phyloP scores from a whole-genome alignment of 2,113 vertebrate species.

The Copsychus sechellarum region DNA sequence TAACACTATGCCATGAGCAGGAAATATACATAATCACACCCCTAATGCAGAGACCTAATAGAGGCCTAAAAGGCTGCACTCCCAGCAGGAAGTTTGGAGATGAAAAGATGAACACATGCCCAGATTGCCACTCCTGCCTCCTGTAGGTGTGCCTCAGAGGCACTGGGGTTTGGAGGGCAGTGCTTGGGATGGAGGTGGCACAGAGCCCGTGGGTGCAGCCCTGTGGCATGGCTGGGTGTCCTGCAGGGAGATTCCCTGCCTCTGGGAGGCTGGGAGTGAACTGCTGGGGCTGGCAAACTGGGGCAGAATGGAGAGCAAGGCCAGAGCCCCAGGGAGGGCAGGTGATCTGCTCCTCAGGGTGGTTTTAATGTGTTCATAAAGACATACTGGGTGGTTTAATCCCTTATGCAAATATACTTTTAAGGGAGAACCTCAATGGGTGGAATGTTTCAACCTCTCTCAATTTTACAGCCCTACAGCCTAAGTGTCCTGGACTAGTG shows the following conservation, averaged over 20 bases:
- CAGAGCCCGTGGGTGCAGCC: rapidly evolving
- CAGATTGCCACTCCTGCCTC: neutral
- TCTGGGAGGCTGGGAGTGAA: neutral
- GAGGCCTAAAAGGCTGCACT: neutral
- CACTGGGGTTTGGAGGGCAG: neutral
- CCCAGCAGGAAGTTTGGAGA: neutral
- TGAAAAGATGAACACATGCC: neutral
- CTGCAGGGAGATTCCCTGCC: rapidly evolving
- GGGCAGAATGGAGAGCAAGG: neutral
- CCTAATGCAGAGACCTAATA: neutral
- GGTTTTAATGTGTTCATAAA: neutral
- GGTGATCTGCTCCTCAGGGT: neutral
- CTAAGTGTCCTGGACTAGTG: neutral
- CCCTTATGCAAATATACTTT: neutral
- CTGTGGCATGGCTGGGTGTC: rapidly evolving
- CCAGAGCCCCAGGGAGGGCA: neutral
- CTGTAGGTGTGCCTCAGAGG: no score
- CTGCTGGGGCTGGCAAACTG: neutral
- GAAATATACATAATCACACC: neutral
- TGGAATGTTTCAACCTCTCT: neutral
- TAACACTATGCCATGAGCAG: neutral
- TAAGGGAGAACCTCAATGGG: neutral
- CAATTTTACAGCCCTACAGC: neutral
- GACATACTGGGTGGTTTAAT: neutral
- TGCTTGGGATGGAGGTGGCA: neutral